Evolutionary conservation across 2,888 invertebrate genomes (phyloP).

Genomic region (Ectemnius cavifrons): DNA sequence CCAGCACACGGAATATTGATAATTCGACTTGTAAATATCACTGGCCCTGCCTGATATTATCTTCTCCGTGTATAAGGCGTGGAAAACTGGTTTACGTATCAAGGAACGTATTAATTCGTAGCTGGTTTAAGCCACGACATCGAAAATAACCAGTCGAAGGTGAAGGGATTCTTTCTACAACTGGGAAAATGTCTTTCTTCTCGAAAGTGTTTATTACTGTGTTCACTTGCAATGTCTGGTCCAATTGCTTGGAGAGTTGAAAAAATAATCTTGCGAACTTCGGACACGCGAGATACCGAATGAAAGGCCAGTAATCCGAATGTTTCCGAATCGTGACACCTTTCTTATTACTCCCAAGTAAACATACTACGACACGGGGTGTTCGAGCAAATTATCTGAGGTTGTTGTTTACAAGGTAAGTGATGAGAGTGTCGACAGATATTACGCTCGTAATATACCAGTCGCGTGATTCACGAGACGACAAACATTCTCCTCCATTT

Average conservation of each 20-base stretch:
- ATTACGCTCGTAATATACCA: slow-evolving; percentile 25
- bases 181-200: not conserved
- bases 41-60: too few species aligned
- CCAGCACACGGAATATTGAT: slow-evolving; percentile 8
- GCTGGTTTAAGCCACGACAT: not conserved
- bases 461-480: slow-evolving; percentile 19
- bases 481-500: not conserved
- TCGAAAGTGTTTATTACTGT: too few species aligned
- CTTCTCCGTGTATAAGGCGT: too few species aligned
- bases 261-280: slow-evolving; percentile 44
- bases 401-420: slow-evolving; percentile 46
- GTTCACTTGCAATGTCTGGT: too few species aligned
- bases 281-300: slow-evolving; percentile 19
- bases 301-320: slow-evolving; percentile 30
- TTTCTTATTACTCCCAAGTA: slow-evolving; percentile 52
- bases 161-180: too few species aligned
- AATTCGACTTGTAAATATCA: not conserved
- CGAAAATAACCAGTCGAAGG: too few species aligned
- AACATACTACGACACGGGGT: slow-evolving; percentile 48
- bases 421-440: slow-evolving; percentile 17
- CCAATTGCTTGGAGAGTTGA: too few species aligned
- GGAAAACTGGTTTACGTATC: too few species aligned
- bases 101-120: not conserved
- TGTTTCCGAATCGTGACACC: slow-evolving; percentile 34
- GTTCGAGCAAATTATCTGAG: slow-evolving; percentile 27